Conservation (phyloP, 1,140 invertebrate species). For the Brachionus manjavacas region DNA sequence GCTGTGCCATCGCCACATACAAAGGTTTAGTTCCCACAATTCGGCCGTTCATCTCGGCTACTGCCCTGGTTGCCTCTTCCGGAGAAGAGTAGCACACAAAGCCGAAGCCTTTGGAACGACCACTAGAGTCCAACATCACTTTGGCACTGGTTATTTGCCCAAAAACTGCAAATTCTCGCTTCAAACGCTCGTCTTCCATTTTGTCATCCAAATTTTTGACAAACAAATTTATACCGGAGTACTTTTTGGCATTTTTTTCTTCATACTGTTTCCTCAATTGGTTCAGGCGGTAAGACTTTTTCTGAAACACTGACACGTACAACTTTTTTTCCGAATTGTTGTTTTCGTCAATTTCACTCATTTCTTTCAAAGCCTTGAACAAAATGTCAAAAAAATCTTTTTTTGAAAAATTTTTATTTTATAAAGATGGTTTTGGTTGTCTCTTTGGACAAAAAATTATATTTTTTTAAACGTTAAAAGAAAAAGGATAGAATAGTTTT, state of each 20-base stretch:
- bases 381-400: no score
- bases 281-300: constrained; percentile 94
- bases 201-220: constrained; percentile 97
- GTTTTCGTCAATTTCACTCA: constrained; percentile 53
- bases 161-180: constrained; percentile 86
- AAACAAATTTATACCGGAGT: constrained; percentile 87
- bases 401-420: no score
- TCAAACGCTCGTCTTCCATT: constrained; percentile 90
- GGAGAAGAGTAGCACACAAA: constrained; percentile 97
- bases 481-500: no score
- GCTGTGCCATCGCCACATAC: constrained; percentile 85
- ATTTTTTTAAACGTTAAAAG: no score
- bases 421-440: no score
- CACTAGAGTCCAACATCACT: constrained; percentile 60
- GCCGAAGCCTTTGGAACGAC: constrained; percentile 83
- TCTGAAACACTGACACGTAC: constrained; percentile 85
- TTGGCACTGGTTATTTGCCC: constrained; percentile 96
- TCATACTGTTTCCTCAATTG: constrained; percentile 94
- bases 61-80: constrained; percentile 96
- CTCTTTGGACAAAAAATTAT: no score
- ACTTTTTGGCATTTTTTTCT: constrained; percentile 81
- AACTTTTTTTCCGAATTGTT: constrained; percentile 57
- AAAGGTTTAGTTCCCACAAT: constrained; percentile 80
- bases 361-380: constrained; percentile 69
- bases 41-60: constrained; percentile 93